Base-by-base conservation (phyloP, 2,113 vertebrate species). In the Stigmatopora nigra region DNA sequence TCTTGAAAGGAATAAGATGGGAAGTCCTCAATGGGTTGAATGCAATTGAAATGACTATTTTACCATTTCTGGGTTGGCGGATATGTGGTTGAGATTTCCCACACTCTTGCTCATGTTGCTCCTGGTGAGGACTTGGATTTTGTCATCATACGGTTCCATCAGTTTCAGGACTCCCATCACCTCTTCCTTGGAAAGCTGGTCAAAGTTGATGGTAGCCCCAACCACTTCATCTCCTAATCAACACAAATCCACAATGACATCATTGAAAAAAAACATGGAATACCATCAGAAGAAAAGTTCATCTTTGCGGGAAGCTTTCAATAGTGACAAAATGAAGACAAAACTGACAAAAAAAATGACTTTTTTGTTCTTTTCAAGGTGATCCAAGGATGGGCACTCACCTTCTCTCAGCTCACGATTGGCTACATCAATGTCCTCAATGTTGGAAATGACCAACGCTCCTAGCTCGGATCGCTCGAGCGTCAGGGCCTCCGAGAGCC, bases 161-260 rank as follows among this genome's bases (percentile, higher is more conserved):
- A 84, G 15, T 66, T 83, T 88, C 47, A 88, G 63, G 13, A 91
- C 78, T 7, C 87, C 69, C 47, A 85, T 49, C 48, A 85, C 84
- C 16, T 90, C 84, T 5, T 87, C 80, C 70, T 88, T 91, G 22
- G 86, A 88, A 1, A 85, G 79, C 0, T 84, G 64, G 35, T 86
- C 79, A 71, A 88, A 88, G 64, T 86, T 71, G 38, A 88, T 88
- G 12, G 83, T 85, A 45, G 87, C 85, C 31, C 88, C 86, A 58
- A 88, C 57, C 61, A 86, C 13, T 78, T 87, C 87, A 80, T 90
- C 86, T 57, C 86, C 90, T 91, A 41, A 47, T 81, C 63, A 49
- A 1, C 67, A 12, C 69, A 68, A 71, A 64, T 20, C 6, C 17
- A 19, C 13, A 20, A 13, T 10, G 7, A 16, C 3, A 36, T 9